Base-by-base conservation (phyloP, 2,888 invertebrate genomes). In the Drosophila buzzatii region DNA sequence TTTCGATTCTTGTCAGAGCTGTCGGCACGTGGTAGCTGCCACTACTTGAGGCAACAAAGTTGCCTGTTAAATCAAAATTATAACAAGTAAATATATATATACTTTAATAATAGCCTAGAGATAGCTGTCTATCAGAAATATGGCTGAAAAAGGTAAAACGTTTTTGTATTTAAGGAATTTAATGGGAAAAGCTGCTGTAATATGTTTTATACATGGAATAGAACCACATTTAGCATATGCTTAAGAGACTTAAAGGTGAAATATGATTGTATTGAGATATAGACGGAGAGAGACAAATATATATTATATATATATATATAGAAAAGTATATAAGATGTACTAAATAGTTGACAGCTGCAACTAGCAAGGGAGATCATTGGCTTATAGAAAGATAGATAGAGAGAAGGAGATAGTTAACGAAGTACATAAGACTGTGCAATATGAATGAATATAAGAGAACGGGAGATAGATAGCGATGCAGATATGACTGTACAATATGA, bases 1-100 rank as follows among this genome's bases (percentile, higher is more conserved):
- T 65, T 66, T 60, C 53, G 53, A 59, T 64, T 69, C 42, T 66
- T 61, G 59, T 56, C 78, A 53, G 68, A 59, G 62, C 64, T 77
- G 62, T 65, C 61, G 58, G 67, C 61, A 65, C 68, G 67, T 62
- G 68, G 64, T 45, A 5, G 68, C 49, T 10, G 37, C 6, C n/a
- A 16, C 42, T 20, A 33, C 49, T 41, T 5, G n/a, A 27, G 6
- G 47, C 59, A 23, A 18, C 59, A 31, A 16, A 31, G 49, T 49
- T 20, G 27, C 7, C 49, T 12, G 1, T 41, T 20, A 2, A 39
- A 10, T 41, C 45, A 23, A 45, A 58, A 45, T 8, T 57, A 10
- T 8, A 6, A 20, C 16, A 51, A 8, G 3, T 18, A 12, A 33
- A 33, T 6, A 18, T 18, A 49, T 18, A 49, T 31, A 27, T 16